Evolutionary conservation across 2,797 vertebrate species (phyloP), one percentile per base, ranked within the genome.

Genomic region (Chrosomus eos): DNA sequence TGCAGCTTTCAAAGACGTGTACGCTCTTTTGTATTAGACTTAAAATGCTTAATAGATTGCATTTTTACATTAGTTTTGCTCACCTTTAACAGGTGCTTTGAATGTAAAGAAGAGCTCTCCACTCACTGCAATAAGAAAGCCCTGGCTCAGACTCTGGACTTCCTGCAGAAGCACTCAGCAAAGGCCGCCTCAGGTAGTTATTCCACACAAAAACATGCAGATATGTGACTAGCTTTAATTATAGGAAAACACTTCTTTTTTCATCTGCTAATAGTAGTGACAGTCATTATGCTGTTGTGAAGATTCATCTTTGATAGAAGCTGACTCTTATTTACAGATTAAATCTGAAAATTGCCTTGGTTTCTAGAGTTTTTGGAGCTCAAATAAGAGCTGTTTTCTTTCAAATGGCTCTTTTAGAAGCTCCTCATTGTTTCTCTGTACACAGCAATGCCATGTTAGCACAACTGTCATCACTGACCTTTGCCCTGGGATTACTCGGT

Each of bases 41-140:
- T 68, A 40, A 58, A 43, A 40, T 8, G 23, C 33, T 3, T 38
- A 58, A n/a, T 58, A 36, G 6, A 38, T 33, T 5, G 48, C 1
- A 48, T 18, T 60, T 68, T 28, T 28, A 33, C 23, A 28, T 55
- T 8, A 23, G n/a, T 11, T 21, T 36, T 40, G 40, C 21, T 45
- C 71, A 78, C 51, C 73, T 73, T 72, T 66, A 23, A n/a, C 90
- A 99, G 98, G 97, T 99, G 98, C 94, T 97, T 98, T n/a, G 97
- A 99, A 93, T 99, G 98, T 93, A 95, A 98, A 82, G 97, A 99
- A 94, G 97, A 98, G 89, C 95, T 99, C 88, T 98, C 97, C 87
- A 98, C 96, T 67, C 96, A 98, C 87, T 98, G 97, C 93, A 99
- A 99, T 94, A 99, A 98, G 94, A 99, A 99, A 88, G 96, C 95